phyloP scores from a whole-genome alignment of 2,888 invertebrate genomes.

The Cheilosia urbana region DNA sequence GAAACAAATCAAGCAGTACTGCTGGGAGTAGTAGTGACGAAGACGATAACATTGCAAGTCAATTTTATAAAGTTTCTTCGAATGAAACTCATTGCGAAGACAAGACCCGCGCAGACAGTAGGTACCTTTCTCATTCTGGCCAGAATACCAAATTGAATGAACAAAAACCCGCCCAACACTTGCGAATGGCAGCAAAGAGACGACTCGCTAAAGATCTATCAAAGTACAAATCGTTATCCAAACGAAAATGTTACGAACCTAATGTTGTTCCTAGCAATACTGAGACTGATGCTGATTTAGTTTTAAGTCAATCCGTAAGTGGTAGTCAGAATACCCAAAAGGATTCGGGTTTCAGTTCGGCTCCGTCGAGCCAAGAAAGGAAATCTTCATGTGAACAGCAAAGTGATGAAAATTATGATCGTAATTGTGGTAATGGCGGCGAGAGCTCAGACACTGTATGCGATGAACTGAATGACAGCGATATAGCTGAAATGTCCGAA shows the following conservation, averaged over 20 bases:
- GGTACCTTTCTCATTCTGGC: constrained; percentile 1
- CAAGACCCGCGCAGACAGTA: constrained; percentile 23
- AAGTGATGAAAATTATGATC: constrained; percentile 49
- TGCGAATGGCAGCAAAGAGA: constrained; percentile 42
- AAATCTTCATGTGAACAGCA: constrained; percentile 54
- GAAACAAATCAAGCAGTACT: constrained; percentile 56
- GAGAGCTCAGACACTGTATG: constrained; percentile 64
- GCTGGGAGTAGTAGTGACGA: constrained; percentile 70
- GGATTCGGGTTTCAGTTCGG: constrained; percentile 78
- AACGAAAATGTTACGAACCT: constrained; percentile 29
- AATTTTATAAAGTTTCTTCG: constrained; percentile 26
- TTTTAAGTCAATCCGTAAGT: constrained; percentile 55
- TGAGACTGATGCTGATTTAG: constrained; percentile 69
- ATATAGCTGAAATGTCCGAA: constrained; percentile 48
- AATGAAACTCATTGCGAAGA: constrained; percentile 3
- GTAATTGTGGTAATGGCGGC: constrained; percentile 20
- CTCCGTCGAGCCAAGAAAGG: constrained; percentile 77
- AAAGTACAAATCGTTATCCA: constrained; percentile 31
- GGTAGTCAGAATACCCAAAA: constrained; percentile 66
- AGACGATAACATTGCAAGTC: constrained; percentile 56
- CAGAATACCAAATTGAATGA: constrained; percentile 1
- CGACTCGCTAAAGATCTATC: constrained; percentile 25
- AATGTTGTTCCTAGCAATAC: constrained; percentile 34
- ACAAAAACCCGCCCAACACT: constrained; percentile 35
- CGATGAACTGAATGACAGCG: constrained; percentile 65